Evolutionary conservation across 2,888 invertebrate genomes (phyloP), one percentile per base, ranked within the genome.

Genomic region (Gibbula magus): DNA sequence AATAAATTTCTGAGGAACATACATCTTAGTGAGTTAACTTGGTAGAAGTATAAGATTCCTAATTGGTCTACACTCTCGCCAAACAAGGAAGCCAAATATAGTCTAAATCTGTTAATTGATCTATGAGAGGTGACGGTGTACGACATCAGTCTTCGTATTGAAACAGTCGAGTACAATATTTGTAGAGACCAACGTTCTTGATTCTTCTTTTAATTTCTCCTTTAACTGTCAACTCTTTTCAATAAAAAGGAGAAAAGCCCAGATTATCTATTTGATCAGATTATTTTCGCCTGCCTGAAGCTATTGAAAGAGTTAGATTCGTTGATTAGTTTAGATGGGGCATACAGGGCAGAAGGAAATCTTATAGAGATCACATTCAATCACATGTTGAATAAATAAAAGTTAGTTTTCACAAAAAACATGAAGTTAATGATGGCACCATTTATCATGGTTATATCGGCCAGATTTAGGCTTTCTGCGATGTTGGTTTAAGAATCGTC

Each of bases 251-350:
- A 25, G 25, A 61, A 29, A 61, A 61, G 61, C 61, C 25, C 61
- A 29, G 29, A 61, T 61, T 29, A 61, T 45, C 45, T 61, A 61
- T 61, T 61, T 61, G 61, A 61, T 61, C 61, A 61, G 61, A 29
- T 61, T 29, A 61, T 25, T 29, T 61, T 61, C 29, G 29, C 61
- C 29, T 13, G 29, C 29, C 61, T 61, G 10, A 25, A 29, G 61
- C 7, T 29, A 22, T 61, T 61, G 29, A 29, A 61, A 29, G 61
- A 29, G 61, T 18, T n/a, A 29, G 16, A 61, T 61, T 25, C 25
- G 25, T 16, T 61, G 61, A 22, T 61, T 61, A 25, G 61, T 61
- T 61, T 61, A 10, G 61, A 18, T 25, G 61, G 61, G 3, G 25
- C 18, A 61, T 18, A 61, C 29, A 45, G 61, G 29, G 16, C 61